phyloP scores from a whole-genome alignment of 1,140 invertebrate species.

The Pseudomyrmex gracilis region DNA sequence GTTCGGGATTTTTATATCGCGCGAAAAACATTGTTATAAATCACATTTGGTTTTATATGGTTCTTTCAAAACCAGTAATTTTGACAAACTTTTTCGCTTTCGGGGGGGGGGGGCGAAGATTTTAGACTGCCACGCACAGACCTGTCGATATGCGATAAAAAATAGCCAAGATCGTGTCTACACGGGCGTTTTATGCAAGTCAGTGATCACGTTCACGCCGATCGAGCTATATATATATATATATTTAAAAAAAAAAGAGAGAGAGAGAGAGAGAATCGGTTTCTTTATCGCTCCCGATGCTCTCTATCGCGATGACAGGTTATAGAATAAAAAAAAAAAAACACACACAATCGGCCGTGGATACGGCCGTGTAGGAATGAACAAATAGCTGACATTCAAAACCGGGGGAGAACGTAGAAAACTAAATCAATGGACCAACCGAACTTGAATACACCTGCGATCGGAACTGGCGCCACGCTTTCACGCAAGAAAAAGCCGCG shows the following conservation, averaged over 20 bases:
- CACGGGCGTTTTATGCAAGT: conserved; percentile 43
- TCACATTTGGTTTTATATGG: not conserved
- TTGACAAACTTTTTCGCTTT: not conserved
- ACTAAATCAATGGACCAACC: conserved; percentile 56
- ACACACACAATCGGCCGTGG: not conserved
- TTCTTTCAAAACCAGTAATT: not conserved
- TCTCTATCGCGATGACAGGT: conserved; percentile 54
- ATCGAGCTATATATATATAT: conserved; percentile 25
- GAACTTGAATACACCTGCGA: conserved; percentile 51
- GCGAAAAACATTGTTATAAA: not conserved
- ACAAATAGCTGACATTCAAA: conserved; percentile 60
- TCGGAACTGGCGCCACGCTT: conserved; percentile 54
- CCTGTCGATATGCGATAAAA: conserved; percentile 29
- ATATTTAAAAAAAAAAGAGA: too few relatives aligned
- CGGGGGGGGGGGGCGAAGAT: not conserved
- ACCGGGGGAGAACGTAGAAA: conserved; percentile 51
- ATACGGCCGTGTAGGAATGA: conserved; percentile 39
- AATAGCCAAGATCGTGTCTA: conserved; percentile 23
- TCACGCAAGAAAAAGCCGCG: conserved; percentile 56
- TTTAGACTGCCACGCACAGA: conserved; percentile 6
- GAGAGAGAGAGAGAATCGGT: conserved; percentile 41
- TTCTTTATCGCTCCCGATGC: conserved; percentile 57
- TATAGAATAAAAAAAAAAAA: conserved; percentile 60
- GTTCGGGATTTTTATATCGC: not conserved
- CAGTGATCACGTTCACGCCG: conserved; percentile 44